Conservation (phyloP, 2,113 vertebrate genomes). For the Microtus ochrogaster region DNA sequence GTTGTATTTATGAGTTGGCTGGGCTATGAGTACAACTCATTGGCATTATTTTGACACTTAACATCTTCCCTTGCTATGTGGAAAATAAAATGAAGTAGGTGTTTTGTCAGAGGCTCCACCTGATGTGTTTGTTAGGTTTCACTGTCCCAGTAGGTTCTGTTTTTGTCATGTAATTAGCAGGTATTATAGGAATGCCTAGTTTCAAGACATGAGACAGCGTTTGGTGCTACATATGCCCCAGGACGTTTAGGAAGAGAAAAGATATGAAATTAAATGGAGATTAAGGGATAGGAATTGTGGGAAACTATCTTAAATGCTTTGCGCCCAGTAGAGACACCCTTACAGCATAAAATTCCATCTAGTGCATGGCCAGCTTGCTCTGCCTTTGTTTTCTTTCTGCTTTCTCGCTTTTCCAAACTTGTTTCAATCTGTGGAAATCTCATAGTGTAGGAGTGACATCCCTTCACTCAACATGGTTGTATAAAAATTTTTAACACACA, state of each 20-base stretch:
- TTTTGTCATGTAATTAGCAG: slow-evolving; percentile 4
- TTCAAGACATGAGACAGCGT: neutral
- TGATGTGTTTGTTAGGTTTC: neutral
- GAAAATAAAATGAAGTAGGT: neutral
- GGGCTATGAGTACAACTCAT: neutral
- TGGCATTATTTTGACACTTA: slow-evolving; percentile 14
- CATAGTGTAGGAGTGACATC: slow-evolving; percentile 59
- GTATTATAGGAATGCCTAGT: neutral
- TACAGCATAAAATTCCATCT: neutral
- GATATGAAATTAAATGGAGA: neutral
- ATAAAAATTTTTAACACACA: slow-evolving; percentile 76
- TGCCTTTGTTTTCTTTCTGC: slow-evolving; percentile 53
- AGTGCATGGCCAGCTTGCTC: slow-evolving; percentile 13
- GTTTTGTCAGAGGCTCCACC: neutral
- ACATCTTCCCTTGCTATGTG: neutral
- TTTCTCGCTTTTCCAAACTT: slow-evolving; percentile 57
- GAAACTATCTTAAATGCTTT: slow-evolving; percentile 15
- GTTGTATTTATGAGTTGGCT: slow-evolving; percentile 31
- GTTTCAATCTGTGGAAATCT: slow-evolving; percentile 59
- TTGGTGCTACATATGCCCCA: neutral
- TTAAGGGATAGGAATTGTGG: neutral
- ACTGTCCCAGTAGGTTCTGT: neutral
- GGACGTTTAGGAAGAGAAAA: neutral
- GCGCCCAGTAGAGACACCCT: neutral
- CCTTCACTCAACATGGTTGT: slow-evolving; percentile 69